These are phyloP conservation scores for Thermophis baileyi DNA, from an alignment of 2,113 vertebrate species.

Conservation along the genomic window DNA sequence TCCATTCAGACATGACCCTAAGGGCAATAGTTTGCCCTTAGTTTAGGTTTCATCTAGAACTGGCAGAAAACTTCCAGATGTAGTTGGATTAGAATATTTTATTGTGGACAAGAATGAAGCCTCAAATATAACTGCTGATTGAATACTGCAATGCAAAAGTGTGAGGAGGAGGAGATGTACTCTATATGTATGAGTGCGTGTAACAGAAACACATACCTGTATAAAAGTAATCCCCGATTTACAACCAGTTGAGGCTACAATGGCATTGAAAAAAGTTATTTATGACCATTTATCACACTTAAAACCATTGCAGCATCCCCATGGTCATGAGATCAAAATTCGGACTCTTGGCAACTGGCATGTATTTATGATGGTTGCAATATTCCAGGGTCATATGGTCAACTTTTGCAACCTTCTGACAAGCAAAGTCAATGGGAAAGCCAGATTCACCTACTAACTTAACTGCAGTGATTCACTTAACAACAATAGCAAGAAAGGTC, in stretches of 20 bases:
- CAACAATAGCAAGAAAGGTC: too few species aligned
- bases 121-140: not conserved
- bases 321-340: not conserved
- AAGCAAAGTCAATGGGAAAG: not conserved
- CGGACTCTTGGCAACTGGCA: not conserved
- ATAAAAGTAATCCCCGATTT: not conserved
- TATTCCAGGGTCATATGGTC: too few species aligned
- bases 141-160: not conserved
- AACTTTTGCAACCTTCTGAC: too few species aligned
- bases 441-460: not conserved
- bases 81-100: not conserved
- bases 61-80: not conserved
- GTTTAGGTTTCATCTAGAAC: not conserved
- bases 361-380: too few species aligned
- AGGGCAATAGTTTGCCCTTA: not conserved
- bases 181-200: not conserved
- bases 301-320: not conserved
- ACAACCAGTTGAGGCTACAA: too few species aligned
- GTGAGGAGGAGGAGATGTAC: not conserved
- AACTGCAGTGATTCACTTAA: too few species aligned
- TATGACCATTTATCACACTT: too few species aligned
- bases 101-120: not conserved
- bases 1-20: not conserved
- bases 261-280: too few species aligned
- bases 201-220: not conserved